These are phyloP conservation scores for human (Homo sapiens) DNA, from an alignment of 2,113 vertebrate species.

Conservation along the genomic window GRCh38 chr2:161473001-161473500, in stretches of 20 bases:
- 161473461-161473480: background rate
- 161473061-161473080: conserved; percentile 31
- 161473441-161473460: background rate
- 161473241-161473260: background rate
- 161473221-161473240: background rate
- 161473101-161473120: conserved; percentile 27
- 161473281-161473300: background rate
- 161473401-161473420: too few relatives aligned
- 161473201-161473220: background rate
- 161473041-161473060: background rate
- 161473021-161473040: conserved; percentile 30
- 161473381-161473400: too few relatives aligned
- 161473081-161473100: conserved; percentile 11
- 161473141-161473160: background rate
- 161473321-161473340: background rate
- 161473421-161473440: background rate
- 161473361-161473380: too few relatives aligned
- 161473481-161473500: background rate
- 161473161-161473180: conserved; percentile 43
- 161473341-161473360: background rate
- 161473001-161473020: background rate
- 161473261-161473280: background rate
- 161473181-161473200: conserved; percentile 7
- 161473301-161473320: conserved; percentile 1
- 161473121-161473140: conserved; percentile 30